Evolutionary conservation across 2,113 vertebrate genomes (phyloP).

Genomic region (Psilopogon haemacephalus): DNA sequence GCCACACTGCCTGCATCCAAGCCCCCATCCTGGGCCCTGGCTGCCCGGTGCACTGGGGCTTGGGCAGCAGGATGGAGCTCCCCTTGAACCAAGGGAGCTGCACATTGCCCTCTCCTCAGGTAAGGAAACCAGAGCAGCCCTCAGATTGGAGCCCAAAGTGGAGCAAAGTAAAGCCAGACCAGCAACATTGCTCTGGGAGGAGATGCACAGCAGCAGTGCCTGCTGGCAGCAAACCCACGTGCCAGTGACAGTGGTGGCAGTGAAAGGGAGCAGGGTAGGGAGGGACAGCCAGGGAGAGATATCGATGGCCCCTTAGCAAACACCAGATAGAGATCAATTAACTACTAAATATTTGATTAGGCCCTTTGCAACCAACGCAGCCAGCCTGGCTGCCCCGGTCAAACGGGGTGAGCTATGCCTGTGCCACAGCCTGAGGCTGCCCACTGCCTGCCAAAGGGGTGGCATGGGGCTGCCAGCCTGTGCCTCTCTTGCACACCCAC

Average conservation of each 20-base stretch:
- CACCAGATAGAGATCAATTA: slow-evolving; percentile 76
- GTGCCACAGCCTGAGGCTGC: rapidly evolving
- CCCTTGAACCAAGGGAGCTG: background rate
- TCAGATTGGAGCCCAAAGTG: rapidly evolving
- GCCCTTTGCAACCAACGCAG: slow-evolving; percentile 61
- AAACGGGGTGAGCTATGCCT: background rate
- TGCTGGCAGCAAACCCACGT: rapidly evolving
- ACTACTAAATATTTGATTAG: slow-evolving; percentile 80
- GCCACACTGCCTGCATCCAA: rapidly evolving
- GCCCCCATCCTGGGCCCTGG: background rate
- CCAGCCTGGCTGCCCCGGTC: background rate
- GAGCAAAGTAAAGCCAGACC: background rate
- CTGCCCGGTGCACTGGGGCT: rapidly evolving
- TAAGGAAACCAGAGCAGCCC: background rate
- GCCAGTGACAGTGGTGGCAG: background rate
- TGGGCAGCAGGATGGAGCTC: rapidly evolving
- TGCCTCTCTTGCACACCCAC: background rate
- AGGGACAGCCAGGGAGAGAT: background rate
- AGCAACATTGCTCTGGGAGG: rapidly evolving
- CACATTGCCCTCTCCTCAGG: background rate
- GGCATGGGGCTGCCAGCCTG: background rate
- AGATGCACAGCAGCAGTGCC: background rate
- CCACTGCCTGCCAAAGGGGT: background rate
- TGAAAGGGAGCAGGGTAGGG: rapidly evolving
- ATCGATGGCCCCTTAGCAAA: slow-evolving; percentile 61